Evolutionary conservation across 2,113 vertebrate genomes (phyloP).

Genomic region (Neolamprologus sp.): DNA sequence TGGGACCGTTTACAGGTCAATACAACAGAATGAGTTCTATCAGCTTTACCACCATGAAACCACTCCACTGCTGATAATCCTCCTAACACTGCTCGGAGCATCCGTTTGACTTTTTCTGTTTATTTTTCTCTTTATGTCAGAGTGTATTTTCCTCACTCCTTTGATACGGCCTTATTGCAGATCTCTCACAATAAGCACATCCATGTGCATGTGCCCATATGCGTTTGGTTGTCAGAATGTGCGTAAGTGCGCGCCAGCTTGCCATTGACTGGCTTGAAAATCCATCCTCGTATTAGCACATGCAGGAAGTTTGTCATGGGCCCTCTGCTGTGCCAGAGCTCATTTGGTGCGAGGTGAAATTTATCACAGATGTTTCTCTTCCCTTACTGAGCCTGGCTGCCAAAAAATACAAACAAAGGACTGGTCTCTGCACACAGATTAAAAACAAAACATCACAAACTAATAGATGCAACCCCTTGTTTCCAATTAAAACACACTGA

Average conservation of each 20-base stretch:
- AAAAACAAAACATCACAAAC: conserved; percentile 25
- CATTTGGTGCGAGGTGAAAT: conserved; percentile 68
- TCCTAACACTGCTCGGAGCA: conserved; percentile 3
- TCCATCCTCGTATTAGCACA: conserved; percentile 58
- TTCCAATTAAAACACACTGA: conserved; percentile 1
- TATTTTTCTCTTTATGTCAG: neutral
- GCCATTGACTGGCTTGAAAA: conserved; percentile 47
- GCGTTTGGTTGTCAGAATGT: neutral
- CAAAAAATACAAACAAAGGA: conserved; percentile 59
- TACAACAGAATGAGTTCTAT: conserved; percentile 60
- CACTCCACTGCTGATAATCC: conserved; percentile 9
- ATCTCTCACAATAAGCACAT: neutral
- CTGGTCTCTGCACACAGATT: conserved; percentile 15
- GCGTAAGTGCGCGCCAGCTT: conserved; percentile 3
- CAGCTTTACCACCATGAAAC: conserved; percentile 26
- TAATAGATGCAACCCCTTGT: conserved; percentile 10
- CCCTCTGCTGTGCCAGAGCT: conserved; percentile 64
- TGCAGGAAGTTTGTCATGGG: conserved; percentile 62
- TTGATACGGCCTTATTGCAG: neutral
- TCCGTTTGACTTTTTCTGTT: neutral
- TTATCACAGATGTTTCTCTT: conserved; percentile 68
- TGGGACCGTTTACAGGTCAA: conserved; percentile 61
- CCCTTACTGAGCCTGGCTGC: conserved; percentile 51
- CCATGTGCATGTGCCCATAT: neutral
- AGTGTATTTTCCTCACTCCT: neutral